Percentiles rank a stretch among this genome's conserved stretches.
These are phyloP conservation scores for Urosaurus nigricauda DNA, from an alignment of 2,797 vertebrate species.

Conservation along the genomic window DNA sequence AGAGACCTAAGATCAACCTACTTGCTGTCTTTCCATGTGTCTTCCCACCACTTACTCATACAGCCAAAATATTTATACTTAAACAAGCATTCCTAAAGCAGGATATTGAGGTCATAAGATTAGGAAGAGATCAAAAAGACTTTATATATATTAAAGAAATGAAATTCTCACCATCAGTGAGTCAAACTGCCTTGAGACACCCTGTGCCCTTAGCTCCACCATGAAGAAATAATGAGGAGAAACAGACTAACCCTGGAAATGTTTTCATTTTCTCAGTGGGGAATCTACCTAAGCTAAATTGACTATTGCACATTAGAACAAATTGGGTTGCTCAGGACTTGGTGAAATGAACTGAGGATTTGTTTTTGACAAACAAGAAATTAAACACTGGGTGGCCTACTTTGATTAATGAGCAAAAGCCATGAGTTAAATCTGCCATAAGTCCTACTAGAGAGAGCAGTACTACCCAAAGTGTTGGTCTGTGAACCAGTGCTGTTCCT, in stretches of 20 bases:
- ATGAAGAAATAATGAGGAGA: slow-evolving; percentile 25
- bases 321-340: slow-evolving; percentile 14
- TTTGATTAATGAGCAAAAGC: not conserved
- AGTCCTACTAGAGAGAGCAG: too few relatives aligned
- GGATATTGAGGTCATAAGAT: slow-evolving; percentile 65
- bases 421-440: not conserved
- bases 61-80: slow-evolving; percentile 68
- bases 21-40: slow-evolving; percentile 60
- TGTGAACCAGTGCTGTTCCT: too few relatives aligned
- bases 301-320: slow-evolving; percentile 13
- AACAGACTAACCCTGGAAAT: slow-evolving; percentile 30
- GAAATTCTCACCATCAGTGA: slow-evolving; percentile 56
- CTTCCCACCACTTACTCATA: slow-evolving; percentile 57
- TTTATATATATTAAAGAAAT: slow-evolving; percentile 59
- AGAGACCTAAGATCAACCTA: slow-evolving; percentile 64
- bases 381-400: not conserved
- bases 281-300: slow-evolving; percentile 25
- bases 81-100: slow-evolving; percentile 63
- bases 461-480: too few relatives aligned
- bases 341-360: slow-evolving; percentile 14
- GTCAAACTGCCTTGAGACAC: slow-evolving; percentile 62
- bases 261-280: not conserved
- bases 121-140: slow-evolving; percentile 52
- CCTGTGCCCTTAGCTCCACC: slow-evolving; percentile 47
- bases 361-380: not conserved